Conservation (phyloP, 2,888 invertebrate species). For the Gandaritis pyraliata region DNA sequence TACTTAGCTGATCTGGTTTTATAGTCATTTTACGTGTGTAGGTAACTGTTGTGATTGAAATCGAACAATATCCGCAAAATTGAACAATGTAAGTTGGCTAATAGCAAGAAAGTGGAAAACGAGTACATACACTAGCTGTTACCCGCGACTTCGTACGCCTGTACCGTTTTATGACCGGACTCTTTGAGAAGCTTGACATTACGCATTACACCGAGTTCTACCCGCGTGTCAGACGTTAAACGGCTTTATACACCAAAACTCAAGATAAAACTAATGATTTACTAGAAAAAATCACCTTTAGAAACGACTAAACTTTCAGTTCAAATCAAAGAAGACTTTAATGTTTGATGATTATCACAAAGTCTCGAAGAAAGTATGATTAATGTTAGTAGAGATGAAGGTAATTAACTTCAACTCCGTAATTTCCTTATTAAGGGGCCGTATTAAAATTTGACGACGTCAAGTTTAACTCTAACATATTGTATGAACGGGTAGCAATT, state of each 20-base stretch:
- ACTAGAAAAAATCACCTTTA: too few species aligned
- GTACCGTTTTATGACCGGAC: background rate
- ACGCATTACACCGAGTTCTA: too few species aligned
- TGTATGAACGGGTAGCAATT: too few species aligned
- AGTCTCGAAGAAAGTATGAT: constrained; percentile 19
- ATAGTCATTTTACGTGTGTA: constrained; percentile 25
- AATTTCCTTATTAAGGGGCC: constrained; percentile 22
- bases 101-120: constrained; percentile 6
- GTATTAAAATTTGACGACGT: too few species aligned
- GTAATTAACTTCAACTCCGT: constrained; percentile 17
- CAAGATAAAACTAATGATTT: too few species aligned
- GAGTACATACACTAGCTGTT: background rate
- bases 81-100: constrained; percentile 26
- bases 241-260: too few species aligned
- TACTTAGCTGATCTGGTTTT: constrained; percentile 20
- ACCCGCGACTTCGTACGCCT: too few species aligned
- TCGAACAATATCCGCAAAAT: constrained; percentile 22
- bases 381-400: constrained; percentile 10
- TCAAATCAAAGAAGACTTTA: too few species aligned
- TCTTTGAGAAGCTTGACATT: too few species aligned
- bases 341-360: background rate
- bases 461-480: too few species aligned
- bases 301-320: too few species aligned
- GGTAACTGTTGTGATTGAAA: constrained; percentile 20
- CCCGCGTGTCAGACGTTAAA: too few species aligned